A percentile compares a stretch with the other conserved stretches of the same genome.
phyloP scores from a whole-genome alignment of 2,113 vertebrate genomes.

The Cervus canadensis region DNA sequence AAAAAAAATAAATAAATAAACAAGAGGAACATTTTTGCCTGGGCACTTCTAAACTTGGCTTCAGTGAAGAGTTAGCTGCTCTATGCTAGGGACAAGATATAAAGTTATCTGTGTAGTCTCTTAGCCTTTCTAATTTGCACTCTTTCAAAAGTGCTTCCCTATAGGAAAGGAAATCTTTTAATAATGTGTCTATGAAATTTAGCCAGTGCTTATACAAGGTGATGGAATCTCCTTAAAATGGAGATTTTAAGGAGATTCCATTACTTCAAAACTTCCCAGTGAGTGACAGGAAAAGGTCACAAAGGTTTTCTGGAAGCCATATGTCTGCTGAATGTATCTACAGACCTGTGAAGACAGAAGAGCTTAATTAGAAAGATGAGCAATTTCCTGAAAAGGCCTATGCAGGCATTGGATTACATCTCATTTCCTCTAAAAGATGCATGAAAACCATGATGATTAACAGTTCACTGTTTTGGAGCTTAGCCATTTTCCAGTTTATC shows the following conservation, averaged over 20 bases:
- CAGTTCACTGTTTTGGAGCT: not conserved
- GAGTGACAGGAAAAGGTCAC: not conserved
- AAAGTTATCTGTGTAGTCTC: not conserved
- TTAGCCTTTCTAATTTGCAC: not conserved
- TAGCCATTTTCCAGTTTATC: not conserved
- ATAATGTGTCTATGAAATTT: not conserved
- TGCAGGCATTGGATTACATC: not conserved
- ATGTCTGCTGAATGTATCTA: not conserved
- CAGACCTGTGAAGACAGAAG: conserved; percentile 16
- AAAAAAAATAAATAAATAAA: not conserved
- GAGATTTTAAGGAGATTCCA: not conserved
- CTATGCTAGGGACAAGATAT: not conserved
- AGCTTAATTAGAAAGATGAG: conserved; percentile 37
- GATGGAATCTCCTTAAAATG: not conserved
- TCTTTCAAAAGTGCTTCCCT: not conserved
- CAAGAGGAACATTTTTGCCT: not conserved
- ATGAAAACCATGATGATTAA: not conserved
- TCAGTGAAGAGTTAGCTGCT: not conserved
- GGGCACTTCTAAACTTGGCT: not conserved
- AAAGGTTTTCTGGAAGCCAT: conserved; percentile 15
- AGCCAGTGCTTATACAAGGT: not conserved
- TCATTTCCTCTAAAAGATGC: conserved; percentile 30
- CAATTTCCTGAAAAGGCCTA: conserved; percentile 37
- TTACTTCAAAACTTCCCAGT: not conserved
- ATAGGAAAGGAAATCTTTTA: not conserved